Evolutionary conservation across 2,113 vertebrate species (phyloP).

Genomic region (Anas platyrhynchos): DNA sequence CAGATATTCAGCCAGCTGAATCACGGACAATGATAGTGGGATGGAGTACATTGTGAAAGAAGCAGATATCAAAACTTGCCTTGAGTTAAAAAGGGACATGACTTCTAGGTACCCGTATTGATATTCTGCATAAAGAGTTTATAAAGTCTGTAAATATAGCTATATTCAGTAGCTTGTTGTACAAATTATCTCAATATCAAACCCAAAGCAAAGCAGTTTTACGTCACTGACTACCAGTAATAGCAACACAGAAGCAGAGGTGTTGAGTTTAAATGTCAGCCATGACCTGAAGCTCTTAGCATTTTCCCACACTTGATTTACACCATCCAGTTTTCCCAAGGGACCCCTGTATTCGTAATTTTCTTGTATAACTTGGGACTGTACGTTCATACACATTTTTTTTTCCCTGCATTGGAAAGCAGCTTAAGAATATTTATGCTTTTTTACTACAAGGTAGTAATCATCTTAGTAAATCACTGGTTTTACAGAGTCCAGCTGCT

Average conservation of each 20-base stretch:
- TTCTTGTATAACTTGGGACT: background rate
- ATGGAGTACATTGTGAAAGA: background rate
- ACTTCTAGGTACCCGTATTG: background rate
- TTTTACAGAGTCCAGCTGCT: background rate
- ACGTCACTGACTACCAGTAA: conserved; percentile 40
- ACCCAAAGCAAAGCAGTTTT: background rate
- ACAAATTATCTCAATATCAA: conserved; percentile 10
- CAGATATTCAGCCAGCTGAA: background rate
- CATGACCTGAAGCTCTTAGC: conserved; percentile 47
- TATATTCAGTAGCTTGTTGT: background rate
- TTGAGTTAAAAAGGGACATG: background rate
- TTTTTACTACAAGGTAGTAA: background rate
- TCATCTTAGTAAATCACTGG: background rate
- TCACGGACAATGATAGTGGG: background rate
- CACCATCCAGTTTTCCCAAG: conserved; percentile 39
- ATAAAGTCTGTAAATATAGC: background rate
- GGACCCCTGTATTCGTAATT: conserved; percentile 21
- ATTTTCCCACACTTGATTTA: conserved; percentile 50
- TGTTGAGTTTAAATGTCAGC: conserved; percentile 71
- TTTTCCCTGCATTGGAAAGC: background rate
- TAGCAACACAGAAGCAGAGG: conserved; percentile 43
- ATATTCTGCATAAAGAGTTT: background rate
- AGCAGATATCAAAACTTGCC: background rate
- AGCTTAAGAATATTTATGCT: background rate
- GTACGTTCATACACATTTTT: background rate